A percentile compares a stretch with the other conserved stretches of the same genome.
Conservation (phyloP, 2,888 invertebrate genomes). For the Melolontha melolontha region DNA sequence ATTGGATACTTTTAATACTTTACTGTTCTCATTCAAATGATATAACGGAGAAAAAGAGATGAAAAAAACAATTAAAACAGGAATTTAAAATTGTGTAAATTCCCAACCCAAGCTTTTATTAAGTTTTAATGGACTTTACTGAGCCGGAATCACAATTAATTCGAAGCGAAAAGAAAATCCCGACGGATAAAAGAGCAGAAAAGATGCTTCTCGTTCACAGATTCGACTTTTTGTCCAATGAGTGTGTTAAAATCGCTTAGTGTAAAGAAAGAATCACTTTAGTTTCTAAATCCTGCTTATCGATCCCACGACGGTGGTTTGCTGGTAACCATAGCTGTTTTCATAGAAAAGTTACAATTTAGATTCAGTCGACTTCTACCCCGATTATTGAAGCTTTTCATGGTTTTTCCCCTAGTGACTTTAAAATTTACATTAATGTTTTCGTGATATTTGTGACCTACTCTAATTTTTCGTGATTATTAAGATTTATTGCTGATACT, state of each 20-base stretch:
- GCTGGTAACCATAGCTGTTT: slow-evolving; percentile 54
- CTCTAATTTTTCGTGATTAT: too few species aligned
- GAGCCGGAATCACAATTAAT: slow-evolving; percentile 40
- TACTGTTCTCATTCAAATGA: too few species aligned
- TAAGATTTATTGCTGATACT: too few species aligned
- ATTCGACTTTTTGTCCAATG: slow-evolving; percentile 41
- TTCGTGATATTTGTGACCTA: too few species aligned
- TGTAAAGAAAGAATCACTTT: slow-evolving; percentile 54
- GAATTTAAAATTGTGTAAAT: slow-evolving; percentile 36
- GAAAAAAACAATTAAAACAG: background rate
- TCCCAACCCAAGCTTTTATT: slow-evolving; percentile 15
- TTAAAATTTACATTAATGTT: too few species aligned
- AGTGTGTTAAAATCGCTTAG: slow-evolving; percentile 45
- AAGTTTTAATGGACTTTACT: slow-evolving; percentile 33
- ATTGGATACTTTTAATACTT: too few species aligned
- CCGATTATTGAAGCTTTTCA: slow-evolving; percentile 58
- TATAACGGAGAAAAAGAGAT: too few species aligned
- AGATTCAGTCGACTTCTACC: slow-evolving; percentile 52
- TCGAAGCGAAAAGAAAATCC: slow-evolving; percentile 32
- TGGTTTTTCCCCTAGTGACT: slow-evolving; percentile 51
- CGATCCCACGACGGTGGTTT: slow-evolving; percentile 57
- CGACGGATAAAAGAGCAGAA: slow-evolving; percentile 37
- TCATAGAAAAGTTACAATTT: slow-evolving; percentile 57
- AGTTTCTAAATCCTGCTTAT: slow-evolving; percentile 58
- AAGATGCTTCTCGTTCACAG: slow-evolving; percentile 38